These are phyloP conservation scores for Nerophis lumbriciformis DNA, from an alignment of 2,113 vertebrate genomes.

Conservation along the genomic window DNA sequence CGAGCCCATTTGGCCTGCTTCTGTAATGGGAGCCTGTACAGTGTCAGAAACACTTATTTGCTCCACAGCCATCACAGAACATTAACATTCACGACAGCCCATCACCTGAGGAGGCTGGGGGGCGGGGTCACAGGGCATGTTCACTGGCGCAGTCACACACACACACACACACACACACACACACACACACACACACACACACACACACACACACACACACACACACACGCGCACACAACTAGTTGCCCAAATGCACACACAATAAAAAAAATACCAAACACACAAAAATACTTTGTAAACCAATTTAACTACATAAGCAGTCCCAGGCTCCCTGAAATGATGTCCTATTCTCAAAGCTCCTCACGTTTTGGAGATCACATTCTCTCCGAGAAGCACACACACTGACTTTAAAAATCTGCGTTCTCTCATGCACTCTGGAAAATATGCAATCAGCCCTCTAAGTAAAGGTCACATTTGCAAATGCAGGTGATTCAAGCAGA, in stretches of 20 bases:
- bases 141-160: slow-evolving; percentile 10
- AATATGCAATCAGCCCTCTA: slow-evolving; percentile 85
- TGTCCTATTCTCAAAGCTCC: slow-evolving; percentile 33
- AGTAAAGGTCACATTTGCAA: slow-evolving; percentile 99
- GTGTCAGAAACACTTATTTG: slow-evolving; percentile 85
- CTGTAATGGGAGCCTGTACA: slow-evolving; percentile 75
- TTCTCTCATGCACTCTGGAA: slow-evolving; percentile 66
- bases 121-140: slow-evolving; percentile 43
- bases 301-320: neutral
- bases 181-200: slow-evolving; percentile 3
- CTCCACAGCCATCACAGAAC: slow-evolving; percentile 82
- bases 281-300: neutral
- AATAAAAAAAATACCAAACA: slow-evolving; percentile 10
- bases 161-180: slow-evolving; percentile 12
- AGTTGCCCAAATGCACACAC: slow-evolving; percentile 1
- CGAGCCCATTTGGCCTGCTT: slow-evolving; percentile 69
- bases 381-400: slow-evolving; percentile 10
- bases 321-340: slow-evolving; percentile 12
- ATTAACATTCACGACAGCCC: slow-evolving; percentile 83
- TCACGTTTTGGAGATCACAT: slow-evolving; percentile 28
- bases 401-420: slow-evolving; percentile 24
- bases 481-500: slow-evolving; percentile 79
- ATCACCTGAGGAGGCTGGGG: slow-evolving; percentile 69
- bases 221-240: too few relatives aligned
- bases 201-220: slow-evolving; percentile 8